phyloP scores from a whole-genome alignment of 2,797 vertebrate genomes.

The Peromyscus attwateri region DNA sequence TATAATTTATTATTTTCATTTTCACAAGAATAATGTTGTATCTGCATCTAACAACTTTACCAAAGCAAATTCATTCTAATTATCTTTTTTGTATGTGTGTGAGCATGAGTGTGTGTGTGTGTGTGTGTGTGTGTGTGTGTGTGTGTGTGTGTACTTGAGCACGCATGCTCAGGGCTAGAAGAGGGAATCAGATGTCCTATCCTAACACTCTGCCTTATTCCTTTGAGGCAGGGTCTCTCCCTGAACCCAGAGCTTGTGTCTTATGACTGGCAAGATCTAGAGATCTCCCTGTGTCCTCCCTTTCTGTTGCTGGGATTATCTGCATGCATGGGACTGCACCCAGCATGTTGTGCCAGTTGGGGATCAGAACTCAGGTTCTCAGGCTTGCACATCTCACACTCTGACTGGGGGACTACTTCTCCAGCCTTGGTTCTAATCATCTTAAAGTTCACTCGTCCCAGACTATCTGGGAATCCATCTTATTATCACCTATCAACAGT shows the following conservation, averaged over 20 bases:
- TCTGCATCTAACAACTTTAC: neutral
- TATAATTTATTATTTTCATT: neutral
- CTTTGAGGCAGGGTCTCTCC: neutral
- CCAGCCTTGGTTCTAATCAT: neutral
- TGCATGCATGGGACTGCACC: neutral
- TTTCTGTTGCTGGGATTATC: neutral
- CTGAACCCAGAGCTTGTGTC: neutral
- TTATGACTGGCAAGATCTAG: neutral
- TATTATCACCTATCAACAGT: neutral
- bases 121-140: neutral
- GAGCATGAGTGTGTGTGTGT: too few relatives aligned
- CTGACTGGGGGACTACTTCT: too few relatives aligned
- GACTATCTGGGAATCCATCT: neutral
- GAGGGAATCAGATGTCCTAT: neutral
- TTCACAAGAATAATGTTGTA: neutral
- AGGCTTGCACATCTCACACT: neutral
- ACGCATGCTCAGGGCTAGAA: neutral
- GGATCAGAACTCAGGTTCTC: neutral
- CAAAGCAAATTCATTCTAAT: conserved; percentile 7
- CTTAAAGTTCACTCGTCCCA: neutral
- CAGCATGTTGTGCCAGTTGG: too few relatives aligned
- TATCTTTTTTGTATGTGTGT: neutral
- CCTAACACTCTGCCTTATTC: too few relatives aligned
- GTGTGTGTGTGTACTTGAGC: neutral
- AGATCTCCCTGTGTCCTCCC: neutral